phyloP scores from a whole-genome alignment of 35 echinoderm and acorn worm genomes.

The Apostichopus japonicus region DNA sequence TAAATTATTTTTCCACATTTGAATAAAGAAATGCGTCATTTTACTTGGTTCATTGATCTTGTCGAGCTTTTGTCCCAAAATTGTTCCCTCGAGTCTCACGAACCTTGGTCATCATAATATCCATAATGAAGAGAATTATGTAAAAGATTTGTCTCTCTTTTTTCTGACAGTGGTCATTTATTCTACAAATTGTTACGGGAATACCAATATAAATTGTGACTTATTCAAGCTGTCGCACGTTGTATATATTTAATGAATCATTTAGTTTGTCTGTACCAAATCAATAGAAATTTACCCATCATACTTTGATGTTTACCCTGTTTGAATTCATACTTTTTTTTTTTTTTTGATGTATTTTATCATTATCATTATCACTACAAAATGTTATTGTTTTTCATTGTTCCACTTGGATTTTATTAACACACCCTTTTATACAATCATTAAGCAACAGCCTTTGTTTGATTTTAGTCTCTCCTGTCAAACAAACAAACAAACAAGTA shows the following conservation, averaged over 20 bases:
- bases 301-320: background rate
- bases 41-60: too few relatives aligned
- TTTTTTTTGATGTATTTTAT: background rate
- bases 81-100: too few relatives aligned
- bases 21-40: too few relatives aligned
- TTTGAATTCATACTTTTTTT: background rate
- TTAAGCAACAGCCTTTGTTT: background rate
- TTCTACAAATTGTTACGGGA: too few relatives aligned
- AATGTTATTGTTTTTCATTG: background rate
- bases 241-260: conserved; percentile 3
- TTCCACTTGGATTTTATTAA: background rate
- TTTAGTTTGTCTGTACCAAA: background rate
- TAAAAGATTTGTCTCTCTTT: too few relatives aligned
- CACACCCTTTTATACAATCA: background rate
- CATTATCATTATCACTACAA: background rate
- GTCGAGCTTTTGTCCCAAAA: too few relatives aligned
- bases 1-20: too few relatives aligned
- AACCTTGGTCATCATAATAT: too few relatives aligned
- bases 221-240: background rate
- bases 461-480: background rate
- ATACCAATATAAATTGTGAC: too few relatives aligned
- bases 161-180: too few relatives aligned
- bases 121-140: too few relatives aligned
- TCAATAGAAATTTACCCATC: background rate
- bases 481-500: too few relatives aligned